Base-by-base conservation (phyloP, 1,140 invertebrate species). In the Meloidogyne hapla region DNA sequence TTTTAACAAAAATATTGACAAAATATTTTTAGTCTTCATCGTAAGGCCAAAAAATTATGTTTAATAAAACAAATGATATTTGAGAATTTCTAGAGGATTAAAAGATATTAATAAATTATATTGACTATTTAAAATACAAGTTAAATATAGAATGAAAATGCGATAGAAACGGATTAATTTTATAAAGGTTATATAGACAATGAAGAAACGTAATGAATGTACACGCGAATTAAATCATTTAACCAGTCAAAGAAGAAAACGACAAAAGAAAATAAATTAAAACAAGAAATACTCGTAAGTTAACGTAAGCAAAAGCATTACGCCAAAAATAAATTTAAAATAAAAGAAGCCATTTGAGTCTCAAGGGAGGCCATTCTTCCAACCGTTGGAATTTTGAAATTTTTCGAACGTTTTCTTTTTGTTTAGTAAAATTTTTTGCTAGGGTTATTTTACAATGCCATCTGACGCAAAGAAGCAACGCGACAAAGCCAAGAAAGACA, bases 401-500 rank as follows among this genome's bases (percentile, higher is more conserved):
- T n/a, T n/a, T n/a, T n/a, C n/a, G n/a, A n/a, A n/a, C n/a, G n/a
- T n/a, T 45, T 45, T 8, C 9, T 45, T 45, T 45, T 6, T 45
- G 13, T 15, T 9, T 38, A 4, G 9, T 15, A 18, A 45, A 2
- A 2, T 45, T 45, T 15, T 45, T 45, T 15, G 1, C 1, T 45
- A 45, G 8, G 18, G 18, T 15, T 45, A 15, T 45, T 18, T 56
- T 21, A 77, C 62, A 71, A 97, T 98, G 95, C 94, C 95, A 82
- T 97, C 94, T 81, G 94, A 97, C 88, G 92, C 95, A 2, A 98
- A 98, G 89, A 98, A 98, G 90, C 94, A 94, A 84, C 92, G 95
- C 87, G 94, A 94, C 88, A 93, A 94, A 84, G 94, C 95, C 88
- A 99, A 98, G 89, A 98, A 98, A 64, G 71, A 73, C 23, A 73